These are phyloP conservation scores for Indicator maculatus DNA, from an alignment of 2,113 vertebrate species.

Conservation along the genomic window DNA sequence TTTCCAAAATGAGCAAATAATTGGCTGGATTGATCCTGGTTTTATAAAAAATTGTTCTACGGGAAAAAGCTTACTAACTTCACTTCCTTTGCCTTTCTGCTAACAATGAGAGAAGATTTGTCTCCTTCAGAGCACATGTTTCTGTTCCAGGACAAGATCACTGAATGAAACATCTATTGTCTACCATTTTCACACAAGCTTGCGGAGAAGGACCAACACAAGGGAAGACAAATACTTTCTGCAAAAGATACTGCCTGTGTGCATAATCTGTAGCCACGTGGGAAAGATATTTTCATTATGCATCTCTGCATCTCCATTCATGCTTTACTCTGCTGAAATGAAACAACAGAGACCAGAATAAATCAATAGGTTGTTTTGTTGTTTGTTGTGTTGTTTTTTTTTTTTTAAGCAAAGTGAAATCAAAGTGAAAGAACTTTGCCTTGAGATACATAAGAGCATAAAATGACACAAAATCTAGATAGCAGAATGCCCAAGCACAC, in stretches of 20 bases:
- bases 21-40: neutral
- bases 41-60: neutral
- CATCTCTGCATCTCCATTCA: neutral
- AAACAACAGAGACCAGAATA: neutral
- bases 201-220: neutral
- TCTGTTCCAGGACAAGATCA: neutral
- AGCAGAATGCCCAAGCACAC: neutral
- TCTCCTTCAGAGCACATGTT: neutral
- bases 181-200: neutral
- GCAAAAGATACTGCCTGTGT: neutral
- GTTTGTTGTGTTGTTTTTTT: neutral
- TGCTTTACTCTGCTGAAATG: neutral
- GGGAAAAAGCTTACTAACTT: neutral
- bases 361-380: neutral
- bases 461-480: neutral
- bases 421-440: neutral
- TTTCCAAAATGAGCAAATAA: constrained; percentile 12
- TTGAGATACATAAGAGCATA: neutral
- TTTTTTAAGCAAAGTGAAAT: neutral
- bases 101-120: neutral
- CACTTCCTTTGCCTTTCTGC: neutral
- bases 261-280: neutral
- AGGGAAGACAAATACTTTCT: neutral
- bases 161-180: neutral
- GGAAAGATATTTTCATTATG: neutral